A percentile compares a stretch with the other conserved stretches of the same genome.
phyloP scores from a whole-genome alignment of 2,113 vertebrate genomes.

The Eptesicus fuscus region DNA sequence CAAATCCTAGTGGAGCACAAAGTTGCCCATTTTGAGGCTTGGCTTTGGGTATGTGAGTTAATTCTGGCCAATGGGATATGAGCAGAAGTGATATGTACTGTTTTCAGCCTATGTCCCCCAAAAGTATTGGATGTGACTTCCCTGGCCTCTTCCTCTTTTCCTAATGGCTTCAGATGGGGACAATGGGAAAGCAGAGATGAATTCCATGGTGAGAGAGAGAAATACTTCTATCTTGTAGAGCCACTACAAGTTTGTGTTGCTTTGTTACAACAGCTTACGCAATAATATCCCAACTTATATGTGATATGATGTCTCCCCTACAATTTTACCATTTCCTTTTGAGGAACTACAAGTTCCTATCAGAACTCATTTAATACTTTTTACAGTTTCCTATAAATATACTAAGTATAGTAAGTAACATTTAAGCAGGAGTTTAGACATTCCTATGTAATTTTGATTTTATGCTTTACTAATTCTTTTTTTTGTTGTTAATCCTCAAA shows the following conservation, averaged over 20 bases:
- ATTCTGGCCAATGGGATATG: background rate
- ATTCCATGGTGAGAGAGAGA: background rate
- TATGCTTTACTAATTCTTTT: constrained; percentile 7
- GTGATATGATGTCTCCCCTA: background rate
- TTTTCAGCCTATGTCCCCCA: background rate
- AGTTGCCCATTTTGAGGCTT: background rate
- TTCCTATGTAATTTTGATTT: background rate
- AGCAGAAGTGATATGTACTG: fast-evolving
- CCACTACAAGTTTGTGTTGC: background rate
- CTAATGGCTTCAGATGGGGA: background rate
- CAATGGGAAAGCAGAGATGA: background rate
- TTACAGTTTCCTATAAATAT: background rate
- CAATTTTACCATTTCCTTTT: background rate
- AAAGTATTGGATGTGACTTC: background rate
- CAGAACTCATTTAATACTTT: background rate
- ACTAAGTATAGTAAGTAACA: background rate
- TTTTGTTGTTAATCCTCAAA: background rate
- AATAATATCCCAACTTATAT: background rate
- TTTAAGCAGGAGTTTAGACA: background rate
- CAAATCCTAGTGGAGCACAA: background rate
- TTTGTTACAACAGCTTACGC: background rate
- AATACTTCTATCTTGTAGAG: background rate
- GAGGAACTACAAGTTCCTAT: background rate
- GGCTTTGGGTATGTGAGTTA: background rate
- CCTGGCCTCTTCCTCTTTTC: background rate